Evolutionary conservation across 2,888 invertebrate species (phyloP), one percentile per base, ranked within the genome.

Genomic region (Drosophila infuscata): DNA sequence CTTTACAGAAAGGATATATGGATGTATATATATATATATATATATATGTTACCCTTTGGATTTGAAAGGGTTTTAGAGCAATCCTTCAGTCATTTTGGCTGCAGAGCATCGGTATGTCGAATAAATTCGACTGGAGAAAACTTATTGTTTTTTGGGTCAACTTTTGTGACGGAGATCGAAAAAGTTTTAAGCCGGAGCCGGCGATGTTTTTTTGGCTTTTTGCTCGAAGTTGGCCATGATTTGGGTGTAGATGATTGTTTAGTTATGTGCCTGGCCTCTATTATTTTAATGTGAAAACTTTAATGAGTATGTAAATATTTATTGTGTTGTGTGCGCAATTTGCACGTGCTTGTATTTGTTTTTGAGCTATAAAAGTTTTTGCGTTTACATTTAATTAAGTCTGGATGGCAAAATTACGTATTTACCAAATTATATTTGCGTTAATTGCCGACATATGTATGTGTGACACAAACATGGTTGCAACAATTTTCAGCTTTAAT

Each of bases 271-370:
- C 36, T 30, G 36, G 33, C 60, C 56, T 63, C 52, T 70, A 61
- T 79, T 71, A 79, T 74, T 83, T 85, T 81, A 85, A 85, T 84
- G 86, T 58, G 83, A 81, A 88, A 88, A 84, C 81, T 84, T 84
- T 83, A 84, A 84, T 84, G 88, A 85, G 83, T 72, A 76, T 83
- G 86, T 85, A 85, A 84, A 84, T 88, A 84, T 84, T 84, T 84
- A 83, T 81, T 85, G 66, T 85, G 64, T 88, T 78, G 70, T 71
- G 65, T 80, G 76, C 68, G 61, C 85, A 72, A 67, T 74, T 77
- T 77, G 51, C 49, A 43, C 35, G 54, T 36, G 36, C 6, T 46
- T 30, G 9, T 41, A 2, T 25, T 25, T 15, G 20, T 9, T 12
- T 30, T 36, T 11, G 33, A 30, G 20, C 30, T 12, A 48, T 20